Evolutionary conservation across 2,888 invertebrate species (phyloP).

Genomic region (Ceriagrion tenellum): DNA sequence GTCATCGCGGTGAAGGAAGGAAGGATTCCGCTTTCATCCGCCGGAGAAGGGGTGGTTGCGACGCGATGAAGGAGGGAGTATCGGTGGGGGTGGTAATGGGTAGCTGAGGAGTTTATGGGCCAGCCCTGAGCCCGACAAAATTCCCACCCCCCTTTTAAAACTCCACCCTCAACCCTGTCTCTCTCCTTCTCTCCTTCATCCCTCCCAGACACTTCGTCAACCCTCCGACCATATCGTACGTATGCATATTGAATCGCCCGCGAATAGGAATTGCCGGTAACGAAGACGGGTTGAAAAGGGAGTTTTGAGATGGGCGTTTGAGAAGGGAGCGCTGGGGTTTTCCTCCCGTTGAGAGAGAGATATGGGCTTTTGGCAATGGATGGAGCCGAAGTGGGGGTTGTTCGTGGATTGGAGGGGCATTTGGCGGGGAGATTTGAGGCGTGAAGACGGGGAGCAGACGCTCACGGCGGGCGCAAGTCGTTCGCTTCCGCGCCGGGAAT

Average conservation of each 20-base stretch:
- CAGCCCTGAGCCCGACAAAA: not conserved
- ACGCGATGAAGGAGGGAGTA: not conserved
- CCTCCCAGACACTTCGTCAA: not conserved
- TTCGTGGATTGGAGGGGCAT: not conserved
- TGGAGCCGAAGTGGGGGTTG: not conserved
- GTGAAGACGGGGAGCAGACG: constrained; percentile 53
- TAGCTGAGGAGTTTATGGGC: not conserved
- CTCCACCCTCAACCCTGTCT: not conserved
- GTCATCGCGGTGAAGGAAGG: constrained; percentile 3
- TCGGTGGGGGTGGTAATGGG: not conserved
- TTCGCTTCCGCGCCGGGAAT: not conserved
- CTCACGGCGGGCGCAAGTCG: not conserved
- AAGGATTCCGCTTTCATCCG: not conserved
- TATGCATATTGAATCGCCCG: constrained; percentile 49
- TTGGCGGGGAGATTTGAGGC: constrained; percentile 59
- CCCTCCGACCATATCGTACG: constrained; percentile 28
- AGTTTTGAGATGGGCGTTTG: not conserved
- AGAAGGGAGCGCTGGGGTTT: not conserved
- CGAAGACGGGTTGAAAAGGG: constrained; percentile 33
- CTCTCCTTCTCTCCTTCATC: not conserved
- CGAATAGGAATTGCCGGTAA: constrained; percentile 58
- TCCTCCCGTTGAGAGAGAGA: not conserved
- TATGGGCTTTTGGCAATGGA: not conserved
- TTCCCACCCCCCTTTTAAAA: not conserved
- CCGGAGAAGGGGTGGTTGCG: not conserved